Base-by-base conservation (phyloP, 2,888 invertebrate genomes). In the Napeogenes sylphis region DNA sequence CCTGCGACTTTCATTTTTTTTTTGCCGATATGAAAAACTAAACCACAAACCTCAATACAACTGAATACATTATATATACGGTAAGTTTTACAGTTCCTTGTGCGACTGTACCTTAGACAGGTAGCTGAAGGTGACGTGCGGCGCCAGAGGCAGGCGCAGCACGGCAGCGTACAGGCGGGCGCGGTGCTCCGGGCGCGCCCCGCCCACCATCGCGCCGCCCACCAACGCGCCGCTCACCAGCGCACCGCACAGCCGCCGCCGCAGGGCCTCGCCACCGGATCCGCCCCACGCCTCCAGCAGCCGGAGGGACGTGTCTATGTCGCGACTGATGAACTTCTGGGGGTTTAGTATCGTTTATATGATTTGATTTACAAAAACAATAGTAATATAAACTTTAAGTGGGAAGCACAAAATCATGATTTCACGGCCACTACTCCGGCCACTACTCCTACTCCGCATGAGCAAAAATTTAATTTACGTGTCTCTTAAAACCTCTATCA, bases 81-180 rank as follows among this genome's bases (percentile, higher is more conserved):
- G 21, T 21, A 21, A 21, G 21, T 21, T 21, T 21, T 21, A 21
- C 1, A 21, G 21, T 21, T 0, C 21, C 21, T 21, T 14, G 21
- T 2, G 30, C 51, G n/a, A 21, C 21, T 5, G 62, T 55, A 88
- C 89, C 82, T 83, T 85, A 4, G 87, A 87, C 4, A 90, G 69
- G 61, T 79, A 83, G 69, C 88, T 88, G 72, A 89, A 89, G 8
- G 76, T 64, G 0, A 75, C 74, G 54, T 84, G 80, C 13, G 80
- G 70, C 0, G 83, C 80, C 42, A 81, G 72, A 8, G 62, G 59
- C 3, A 78, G 64, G 3, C 68, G 59, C 56, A 87, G 68, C 63
- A 88, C 65, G 1, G 81, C 75, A 10, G 51, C 56, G 70, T 87
- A 87, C 2, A 88, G 69, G 0, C 56, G 55, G 0, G 77, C 71